Evolutionary conservation across 1,140 invertebrate genomes (phyloP), one percentile per base, ranked within the genome.

Genomic region (Apocrypta bakeri): DNA sequence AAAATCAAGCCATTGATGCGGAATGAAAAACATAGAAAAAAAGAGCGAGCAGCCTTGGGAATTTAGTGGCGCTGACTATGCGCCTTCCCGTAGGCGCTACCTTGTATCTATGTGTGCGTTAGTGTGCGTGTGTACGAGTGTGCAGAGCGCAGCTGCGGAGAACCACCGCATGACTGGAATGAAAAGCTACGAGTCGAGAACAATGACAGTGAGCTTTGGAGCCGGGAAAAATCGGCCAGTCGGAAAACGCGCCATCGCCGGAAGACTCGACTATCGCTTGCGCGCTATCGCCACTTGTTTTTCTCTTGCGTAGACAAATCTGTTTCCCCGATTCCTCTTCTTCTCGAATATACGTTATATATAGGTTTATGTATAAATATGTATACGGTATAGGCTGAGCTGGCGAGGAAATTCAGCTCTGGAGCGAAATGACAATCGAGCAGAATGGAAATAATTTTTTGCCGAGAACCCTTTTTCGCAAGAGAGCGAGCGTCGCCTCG

Each of bases 161-260:
- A 31, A 78, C 81, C 68, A 24, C 48, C 76, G 63, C 48, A 17
- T 21, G 12, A 31, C 29, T 40, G 82, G 81, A 76, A 66, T 40
- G 40, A 76, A 42, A 69, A 61, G 37, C 31, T 63, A 77, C 29
- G 69, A 40, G 48, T 17, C 3, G 64, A 56, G 76, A 72, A 66
- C 63, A 84, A 84, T 76, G 56, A 24, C 73, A 85, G 48, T 76
- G 85, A 88, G 85, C 84, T 85, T 56, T 21, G 48, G 33, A 37
- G 86, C 85, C 87, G 48, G 78, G 84, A 82, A 87, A 79, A 63
- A 83, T 88, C 86, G 85, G 42, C 85, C 85, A 88, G 84, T 85
- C 84, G 88, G 88, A 89, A 90, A 89, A 89, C 88, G 86, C 86
- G 89, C 89, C 87, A 88, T 86, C 85, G 85, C 84, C 85, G 88